These are phyloP conservation scores for Mesoclemmys tuberculata DNA, from an alignment of 2,113 vertebrate genomes.

Conservation along the genomic window DNA sequence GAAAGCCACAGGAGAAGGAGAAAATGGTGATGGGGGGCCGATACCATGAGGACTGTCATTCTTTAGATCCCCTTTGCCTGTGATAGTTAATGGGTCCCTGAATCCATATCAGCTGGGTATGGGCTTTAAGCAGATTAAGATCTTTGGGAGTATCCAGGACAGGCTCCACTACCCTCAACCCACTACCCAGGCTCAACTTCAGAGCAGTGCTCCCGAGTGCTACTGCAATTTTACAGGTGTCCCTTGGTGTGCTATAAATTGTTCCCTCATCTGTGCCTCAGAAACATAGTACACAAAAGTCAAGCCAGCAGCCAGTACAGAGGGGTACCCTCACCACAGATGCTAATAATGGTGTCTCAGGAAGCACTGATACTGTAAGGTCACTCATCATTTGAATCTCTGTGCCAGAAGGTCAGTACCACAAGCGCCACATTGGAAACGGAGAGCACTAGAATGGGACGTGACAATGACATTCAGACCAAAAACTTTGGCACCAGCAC, in stretches of 20 bases:
- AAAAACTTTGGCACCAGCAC: neutral
- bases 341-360: neutral
- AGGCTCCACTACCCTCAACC: too few species aligned
- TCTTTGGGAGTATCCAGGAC: neutral
- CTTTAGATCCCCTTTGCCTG: neutral
- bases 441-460: fast-evolving
- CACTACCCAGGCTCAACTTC: too few species aligned
- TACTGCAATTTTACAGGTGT: neutral
- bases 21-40: neutral
- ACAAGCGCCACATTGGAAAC: neutral
- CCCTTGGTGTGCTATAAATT: neutral
- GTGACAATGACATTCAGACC: neutral
- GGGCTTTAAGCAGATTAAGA: neutral
- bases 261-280: neutral
- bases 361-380: neutral
- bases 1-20: neutral
- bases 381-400: neutral
- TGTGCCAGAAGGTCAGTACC: neutral
- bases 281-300: neutral
- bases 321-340: neutral
- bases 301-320: neutral
- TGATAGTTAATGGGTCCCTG: neutral
- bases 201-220: neutral
- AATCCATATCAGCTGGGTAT: neutral
- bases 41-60: fast-evolving